A percentile compares a stretch with the other conserved stretches of the same genome.
Conservation (phyloP, 2,113 vertebrate genomes). For the Camelus dromedarius region DNA sequence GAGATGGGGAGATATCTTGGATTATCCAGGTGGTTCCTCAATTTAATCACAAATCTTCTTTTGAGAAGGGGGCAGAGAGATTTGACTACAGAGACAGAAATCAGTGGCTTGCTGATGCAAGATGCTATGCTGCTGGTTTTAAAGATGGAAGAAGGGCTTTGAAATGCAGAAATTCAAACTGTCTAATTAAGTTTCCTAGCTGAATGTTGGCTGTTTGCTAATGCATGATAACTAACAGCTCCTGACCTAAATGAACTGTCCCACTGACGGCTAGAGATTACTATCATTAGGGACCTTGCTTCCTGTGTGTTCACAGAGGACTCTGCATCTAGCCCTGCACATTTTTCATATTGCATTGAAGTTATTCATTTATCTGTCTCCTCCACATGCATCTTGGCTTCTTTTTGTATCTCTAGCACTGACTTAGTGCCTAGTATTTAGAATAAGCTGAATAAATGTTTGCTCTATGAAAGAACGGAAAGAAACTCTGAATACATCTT, state of each 20-base stretch:
- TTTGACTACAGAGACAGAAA: background rate
- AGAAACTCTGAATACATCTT: background rate
- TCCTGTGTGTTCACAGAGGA: background rate
- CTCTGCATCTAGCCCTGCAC: background rate
- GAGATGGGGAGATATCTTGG: background rate
- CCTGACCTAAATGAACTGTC: background rate
- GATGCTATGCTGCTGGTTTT: background rate
- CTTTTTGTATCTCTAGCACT: background rate
- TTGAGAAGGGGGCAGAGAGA: background rate
- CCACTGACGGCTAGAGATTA: background rate
- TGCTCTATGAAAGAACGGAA: conserved; percentile 41
- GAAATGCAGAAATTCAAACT: conserved; percentile 11
- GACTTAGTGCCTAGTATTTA: background rate
- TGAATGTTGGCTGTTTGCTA: background rate
- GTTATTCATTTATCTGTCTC: background rate
- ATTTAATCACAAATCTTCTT: background rate
- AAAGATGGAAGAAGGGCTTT: conserved; percentile 8
- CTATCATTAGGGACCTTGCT: background rate
- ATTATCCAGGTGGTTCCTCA: background rate
- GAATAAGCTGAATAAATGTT: conserved; percentile 46
- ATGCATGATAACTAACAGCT: background rate
- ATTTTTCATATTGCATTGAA: background rate
- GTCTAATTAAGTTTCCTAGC: background rate
- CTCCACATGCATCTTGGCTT: background rate
- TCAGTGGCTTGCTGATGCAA: background rate